Conservation (phyloP, 2,888 invertebrate genomes). For the Megastigmus dorsalis region DNA sequence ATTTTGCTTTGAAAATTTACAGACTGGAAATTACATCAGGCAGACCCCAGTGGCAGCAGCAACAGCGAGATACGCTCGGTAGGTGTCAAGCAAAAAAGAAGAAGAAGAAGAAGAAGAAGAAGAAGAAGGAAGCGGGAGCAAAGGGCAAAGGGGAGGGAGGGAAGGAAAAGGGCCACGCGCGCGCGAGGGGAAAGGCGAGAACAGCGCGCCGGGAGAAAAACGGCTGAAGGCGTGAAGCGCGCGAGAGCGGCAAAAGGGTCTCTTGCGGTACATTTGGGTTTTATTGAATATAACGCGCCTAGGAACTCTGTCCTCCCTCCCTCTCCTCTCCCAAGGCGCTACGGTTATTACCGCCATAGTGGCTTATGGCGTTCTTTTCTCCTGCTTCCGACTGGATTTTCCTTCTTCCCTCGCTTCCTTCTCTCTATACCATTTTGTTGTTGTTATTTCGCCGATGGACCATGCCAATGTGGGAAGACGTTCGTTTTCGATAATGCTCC, state of each 20-base stretch:
- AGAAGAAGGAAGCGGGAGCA: no score
- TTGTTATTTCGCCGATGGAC: conserved; percentile 34
- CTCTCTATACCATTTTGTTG: no score
- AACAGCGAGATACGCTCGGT: no score
- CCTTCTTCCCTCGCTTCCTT: conserved; percentile 32
- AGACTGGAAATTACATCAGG: no score
- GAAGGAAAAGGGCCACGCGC: no score
- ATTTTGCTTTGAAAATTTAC: no score
- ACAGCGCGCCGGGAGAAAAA: conserved; percentile 1
- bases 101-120: no score
- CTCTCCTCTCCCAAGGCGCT: conserved; percentile 54
- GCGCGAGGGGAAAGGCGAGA: neutral
- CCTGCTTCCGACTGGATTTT: conserved; percentile 60
- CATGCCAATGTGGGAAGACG: conserved; percentile 1
- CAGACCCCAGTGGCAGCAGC: no score
- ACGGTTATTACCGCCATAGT: conserved; percentile 65
- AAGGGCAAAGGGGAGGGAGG: no score
- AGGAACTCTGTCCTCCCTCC: conserved; percentile 24
- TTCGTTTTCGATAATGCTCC: conserved; percentile 36
- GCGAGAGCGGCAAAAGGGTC: conserved; percentile 61
- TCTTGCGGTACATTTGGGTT: conserved; percentile 68
- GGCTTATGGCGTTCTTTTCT: conserved; percentile 64
- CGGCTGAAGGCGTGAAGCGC: no score
- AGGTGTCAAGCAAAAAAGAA: no score
- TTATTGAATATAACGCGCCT: conserved; percentile 68